Evolutionary conservation across 2,113 vertebrate genomes (phyloP), one percentile per base, ranked within the genome.

Genomic region (Chloroceryle aenea): DNA sequence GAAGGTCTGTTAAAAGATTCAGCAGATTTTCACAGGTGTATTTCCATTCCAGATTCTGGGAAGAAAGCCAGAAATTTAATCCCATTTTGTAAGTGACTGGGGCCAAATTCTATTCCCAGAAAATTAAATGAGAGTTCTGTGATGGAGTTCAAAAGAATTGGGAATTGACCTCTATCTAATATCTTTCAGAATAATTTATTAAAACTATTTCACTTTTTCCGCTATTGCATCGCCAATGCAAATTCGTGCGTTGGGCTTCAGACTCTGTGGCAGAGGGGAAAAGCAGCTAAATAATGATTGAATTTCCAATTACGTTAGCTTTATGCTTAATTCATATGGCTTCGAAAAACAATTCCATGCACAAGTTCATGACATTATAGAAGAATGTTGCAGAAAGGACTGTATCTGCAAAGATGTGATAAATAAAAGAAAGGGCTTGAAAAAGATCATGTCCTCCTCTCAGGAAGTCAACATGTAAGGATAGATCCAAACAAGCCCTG

Each of bases 151-250:
- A 88, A 90, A 92, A 87, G 76, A 91, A 84, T 50, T 91, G 85
- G 88, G 92, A 96, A 94, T 94, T 96, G 88, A 93, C 95, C 79
- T 93, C 95, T 91, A 77, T 59, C 79, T 92, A 83, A 74, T 93
- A 93, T 72, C 56, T 93, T 90, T 92, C 55, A 93, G 79, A 89
- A 95, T 92, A 91, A 93, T 95, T 95, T 94, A 94, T 96, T 95
- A 87, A 75, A 94, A 88, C 72, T 45, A n/a, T 87, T 95, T 68
- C 52, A 18, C 67, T 64, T 90, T 55, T 87, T 64, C 58, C 2
- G 4, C 23, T 77, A 29, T 68, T 85, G 40, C 78, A 53, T 63
- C 93, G 47, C 78, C 64, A 82, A 76, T 91, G 78, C 71, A 91
- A 85, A 96, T 91, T 43, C 80, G 55, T 83, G 72, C 42, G 38